Percentiles rank a stretch among this genome's conserved stretches.
Conservation (phyloP, 23 tunicate species). For the Aplidium turbinatum region DNA sequence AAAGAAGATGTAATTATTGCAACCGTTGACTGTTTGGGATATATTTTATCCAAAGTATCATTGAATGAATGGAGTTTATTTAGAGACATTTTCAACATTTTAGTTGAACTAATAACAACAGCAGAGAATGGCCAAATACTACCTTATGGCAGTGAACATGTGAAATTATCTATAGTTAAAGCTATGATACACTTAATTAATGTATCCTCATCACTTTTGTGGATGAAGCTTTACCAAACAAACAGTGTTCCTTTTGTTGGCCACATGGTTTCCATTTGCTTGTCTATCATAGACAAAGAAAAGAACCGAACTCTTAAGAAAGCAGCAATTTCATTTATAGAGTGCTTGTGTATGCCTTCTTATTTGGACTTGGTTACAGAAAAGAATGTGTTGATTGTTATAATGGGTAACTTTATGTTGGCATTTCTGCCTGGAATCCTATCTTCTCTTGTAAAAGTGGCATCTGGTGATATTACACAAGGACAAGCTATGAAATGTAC, state of each 20-base stretch:
- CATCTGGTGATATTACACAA: conserved; percentile 29
- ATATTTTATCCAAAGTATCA: conserved; percentile 22
- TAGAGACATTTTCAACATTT: conserved; percentile 34
- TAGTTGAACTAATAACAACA: conserved; percentile 13
- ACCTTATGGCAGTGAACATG: conserved; percentile 60
- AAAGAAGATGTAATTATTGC: conserved; percentile 45
- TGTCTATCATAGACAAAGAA: conserved; percentile 26
- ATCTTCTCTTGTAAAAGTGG: conserved; percentile 28
- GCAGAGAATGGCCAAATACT: background rate
- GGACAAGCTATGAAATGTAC: conserved; percentile 49
- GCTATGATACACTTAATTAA: conserved; percentile 22
- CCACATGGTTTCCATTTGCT: conserved; percentile 50
- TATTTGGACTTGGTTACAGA: conserved; percentile 9
- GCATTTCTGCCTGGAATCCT: conserved; percentile 69
- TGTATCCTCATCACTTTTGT: conserved; percentile 1
- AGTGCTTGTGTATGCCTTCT: conserved; percentile 27
- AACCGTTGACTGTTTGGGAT: conserved; percentile 18
- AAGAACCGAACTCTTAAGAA: conserved; percentile 14
- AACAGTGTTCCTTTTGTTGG: conserved; percentile 51
- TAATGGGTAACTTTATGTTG: conserved; percentile 50
- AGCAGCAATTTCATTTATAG: conserved; percentile 37
- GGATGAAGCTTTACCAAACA: conserved; percentile 29
- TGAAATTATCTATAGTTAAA: conserved; percentile 23
- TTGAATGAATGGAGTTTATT: conserved; percentile 43
- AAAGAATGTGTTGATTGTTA: background rate